A percentile compares a stretch with the other conserved stretches of the same genome.
Conservation (phyloP, 2,113 vertebrate genomes). For the Microtus montanus region DNA sequence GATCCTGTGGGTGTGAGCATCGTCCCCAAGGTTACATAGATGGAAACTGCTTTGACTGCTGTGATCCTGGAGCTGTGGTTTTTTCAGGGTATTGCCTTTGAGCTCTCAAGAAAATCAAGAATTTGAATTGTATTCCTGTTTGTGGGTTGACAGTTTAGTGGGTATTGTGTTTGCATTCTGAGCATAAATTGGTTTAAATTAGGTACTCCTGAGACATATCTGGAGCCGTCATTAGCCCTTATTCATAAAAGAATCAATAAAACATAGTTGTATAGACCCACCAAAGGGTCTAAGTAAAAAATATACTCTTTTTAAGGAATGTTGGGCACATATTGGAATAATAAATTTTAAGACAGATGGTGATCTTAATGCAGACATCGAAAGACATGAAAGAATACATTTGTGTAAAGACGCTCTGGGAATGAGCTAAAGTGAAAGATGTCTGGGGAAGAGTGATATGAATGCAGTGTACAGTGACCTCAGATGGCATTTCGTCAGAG, state of each 20-base stretch:
- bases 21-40: accelerated
- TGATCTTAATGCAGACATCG: background rate
- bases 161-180: background rate
- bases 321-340: background rate
- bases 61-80: background rate
- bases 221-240: background rate
- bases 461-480: slow-evolving; percentile 23
- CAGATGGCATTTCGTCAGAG: background rate
- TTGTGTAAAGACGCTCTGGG: background rate
- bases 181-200: background rate
- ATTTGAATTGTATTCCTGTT: background rate
- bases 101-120: background rate
- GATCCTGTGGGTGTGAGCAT: accelerated
- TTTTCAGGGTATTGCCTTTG: background rate
- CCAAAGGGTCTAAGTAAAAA: background rate
- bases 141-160: background rate
- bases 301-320: background rate
- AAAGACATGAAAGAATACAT: background rate
- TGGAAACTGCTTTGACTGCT: background rate
- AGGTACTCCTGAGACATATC: background rate
- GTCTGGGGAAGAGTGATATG: background rate
- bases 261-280: background rate
- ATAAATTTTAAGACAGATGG: background rate
- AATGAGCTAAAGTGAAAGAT: no score
- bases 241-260: background rate